Percentiles rank a stretch among this genome's conserved stretches.
These are phyloP conservation scores for Mycetomoellerius zeteki DNA, from an alignment of 1,140 invertebrate genomes.

Conservation along the genomic window DNA sequence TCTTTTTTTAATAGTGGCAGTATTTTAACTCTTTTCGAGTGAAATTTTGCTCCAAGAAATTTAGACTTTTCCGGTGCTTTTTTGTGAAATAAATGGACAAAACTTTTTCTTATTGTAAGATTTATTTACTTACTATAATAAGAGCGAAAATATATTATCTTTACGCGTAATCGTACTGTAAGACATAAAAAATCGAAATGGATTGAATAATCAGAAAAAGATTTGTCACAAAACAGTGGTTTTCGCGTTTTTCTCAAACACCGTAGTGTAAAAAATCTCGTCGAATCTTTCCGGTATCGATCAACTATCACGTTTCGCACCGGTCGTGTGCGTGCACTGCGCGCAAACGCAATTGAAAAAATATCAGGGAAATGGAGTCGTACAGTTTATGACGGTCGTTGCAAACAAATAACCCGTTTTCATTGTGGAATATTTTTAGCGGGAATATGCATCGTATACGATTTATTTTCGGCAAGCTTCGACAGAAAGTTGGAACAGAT, in stretches of 20 bases:
- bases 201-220: background rate
- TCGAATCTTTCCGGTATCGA: slow-evolving; percentile 25
- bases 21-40: too few relatives aligned
- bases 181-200: background rate
- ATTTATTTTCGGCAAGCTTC: slow-evolving; percentile 15
- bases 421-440: slow-evolving; percentile 48
- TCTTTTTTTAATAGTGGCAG: too few relatives aligned
- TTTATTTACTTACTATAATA: background rate
- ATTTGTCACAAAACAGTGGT: background rate
- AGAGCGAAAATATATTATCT: background rate
- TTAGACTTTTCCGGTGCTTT: too few relatives aligned
- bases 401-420: slow-evolving; percentile 50
- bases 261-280: slow-evolving; percentile 7
- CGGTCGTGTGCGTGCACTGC: slow-evolving; percentile 3
- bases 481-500: slow-evolving; percentile 19
- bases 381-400: slow-evolving; percentile 38
- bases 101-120: background rate
- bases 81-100: background rate
- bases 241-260: background rate
- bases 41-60: too few relatives aligned
- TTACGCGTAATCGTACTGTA: background rate
- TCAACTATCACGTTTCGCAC: background rate
- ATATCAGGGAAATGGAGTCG: slow-evolving; percentile 25
- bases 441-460: background rate
- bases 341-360: slow-evolving; percentile 42